These are phyloP conservation scores for Indri indri DNA, from an alignment of 2,113 vertebrate genomes.

Conservation along the genomic window DNA sequence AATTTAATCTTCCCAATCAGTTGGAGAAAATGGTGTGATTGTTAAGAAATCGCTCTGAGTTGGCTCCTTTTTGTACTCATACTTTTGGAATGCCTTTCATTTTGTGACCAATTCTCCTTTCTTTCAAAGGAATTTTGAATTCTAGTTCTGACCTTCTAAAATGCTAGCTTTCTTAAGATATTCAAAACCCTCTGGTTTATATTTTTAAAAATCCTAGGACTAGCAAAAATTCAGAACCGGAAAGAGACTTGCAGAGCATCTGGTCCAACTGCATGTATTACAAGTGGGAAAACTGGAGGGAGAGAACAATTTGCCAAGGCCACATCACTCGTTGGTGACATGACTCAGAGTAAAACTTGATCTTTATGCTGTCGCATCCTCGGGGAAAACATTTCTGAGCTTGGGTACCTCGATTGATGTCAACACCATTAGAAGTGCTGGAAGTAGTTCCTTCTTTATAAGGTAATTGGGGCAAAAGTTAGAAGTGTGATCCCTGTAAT, in stretches of 20 bases:
- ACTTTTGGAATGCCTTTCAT: constrained; percentile 48
- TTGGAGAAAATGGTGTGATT: not conserved
- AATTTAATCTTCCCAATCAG: constrained; percentile 13
- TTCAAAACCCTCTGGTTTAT: not conserved
- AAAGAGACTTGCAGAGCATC: not conserved
- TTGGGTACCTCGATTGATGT: not conserved
- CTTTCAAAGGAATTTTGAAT: constrained; percentile 31
- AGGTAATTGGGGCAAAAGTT: constrained; percentile 24
- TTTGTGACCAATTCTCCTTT: constrained; percentile 15
- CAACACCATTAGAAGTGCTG: not conserved
- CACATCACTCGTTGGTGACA: not conserved
- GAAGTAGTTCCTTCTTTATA: not conserved
- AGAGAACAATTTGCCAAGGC: not conserved
- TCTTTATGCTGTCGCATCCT: not conserved
- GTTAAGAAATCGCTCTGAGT: not conserved
- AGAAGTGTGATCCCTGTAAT: not conserved
- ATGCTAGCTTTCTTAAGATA: not conserved
- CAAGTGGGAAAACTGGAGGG: not conserved
- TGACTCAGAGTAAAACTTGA: not conserved
- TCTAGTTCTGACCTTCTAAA: constrained; percentile 3
- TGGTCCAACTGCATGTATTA: not conserved
- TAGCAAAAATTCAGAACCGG: not conserved
- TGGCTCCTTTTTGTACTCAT: not conserved
- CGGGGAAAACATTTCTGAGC: not conserved
- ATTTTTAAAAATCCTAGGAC: not conserved